phyloP scores from a whole-genome alignment of 2,113 vertebrate genomes.

The Pseudorhombus dupliciocellatus region DNA sequence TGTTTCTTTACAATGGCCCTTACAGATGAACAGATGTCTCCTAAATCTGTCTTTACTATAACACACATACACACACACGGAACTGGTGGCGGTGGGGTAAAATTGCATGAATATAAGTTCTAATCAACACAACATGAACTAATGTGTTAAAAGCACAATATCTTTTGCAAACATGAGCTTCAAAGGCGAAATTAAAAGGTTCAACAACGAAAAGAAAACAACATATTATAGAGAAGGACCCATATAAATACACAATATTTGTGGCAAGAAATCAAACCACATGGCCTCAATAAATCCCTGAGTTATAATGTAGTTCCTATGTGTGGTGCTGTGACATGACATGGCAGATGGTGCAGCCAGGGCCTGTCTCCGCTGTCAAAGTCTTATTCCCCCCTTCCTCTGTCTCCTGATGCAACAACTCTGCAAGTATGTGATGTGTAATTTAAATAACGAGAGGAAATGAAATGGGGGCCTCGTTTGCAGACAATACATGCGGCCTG shows the following conservation, averaged over 20 bases:
- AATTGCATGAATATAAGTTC: neutral
- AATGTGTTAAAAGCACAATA: neutral
- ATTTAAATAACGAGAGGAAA: too few species aligned
- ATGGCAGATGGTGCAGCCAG: neutral
- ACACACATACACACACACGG: neutral
- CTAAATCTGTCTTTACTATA: conserved; percentile 55
- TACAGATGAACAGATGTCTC: conserved; percentile 70
- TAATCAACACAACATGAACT: too few species aligned
- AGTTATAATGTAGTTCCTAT: neutral
- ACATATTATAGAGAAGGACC: neutral
- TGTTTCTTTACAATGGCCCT: conserved; percentile 38
- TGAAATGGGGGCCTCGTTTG: too few species aligned
- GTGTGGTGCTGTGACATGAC: neutral
- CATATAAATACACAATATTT: neutral
- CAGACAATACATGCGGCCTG: neutral
- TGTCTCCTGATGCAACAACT: neutral
- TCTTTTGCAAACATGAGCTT: neutral
- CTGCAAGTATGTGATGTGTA: neutral
- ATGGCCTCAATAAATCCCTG: neutral
- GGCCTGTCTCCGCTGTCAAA: neutral
- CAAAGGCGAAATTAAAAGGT: neutral
- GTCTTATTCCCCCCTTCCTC: neutral
- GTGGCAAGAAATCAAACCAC: neutral
- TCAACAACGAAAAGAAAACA: neutral
- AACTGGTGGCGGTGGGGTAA: too few species aligned